Conservation (phyloP, 2,888 invertebrate genomes). For the Trissoscelio sp. region DNA sequence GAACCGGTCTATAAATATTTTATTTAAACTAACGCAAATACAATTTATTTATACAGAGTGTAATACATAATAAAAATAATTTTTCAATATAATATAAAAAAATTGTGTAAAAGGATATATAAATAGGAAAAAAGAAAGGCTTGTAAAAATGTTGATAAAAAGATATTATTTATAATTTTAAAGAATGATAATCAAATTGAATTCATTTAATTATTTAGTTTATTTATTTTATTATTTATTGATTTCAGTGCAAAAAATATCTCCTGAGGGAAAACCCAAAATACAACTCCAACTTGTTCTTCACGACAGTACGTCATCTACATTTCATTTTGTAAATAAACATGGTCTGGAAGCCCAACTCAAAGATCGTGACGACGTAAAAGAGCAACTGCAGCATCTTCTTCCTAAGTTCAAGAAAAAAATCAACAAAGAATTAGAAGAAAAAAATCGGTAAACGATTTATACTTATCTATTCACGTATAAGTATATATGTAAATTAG, state of each 20-base stretch:
- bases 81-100: too few relatives aligned
- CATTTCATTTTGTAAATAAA: conserved; percentile 98
- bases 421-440: conserved; percentile 94
- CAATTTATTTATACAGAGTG: background rate
- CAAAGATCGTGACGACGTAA: conserved; percentile 96
- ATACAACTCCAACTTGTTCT: conserved; percentile 98
- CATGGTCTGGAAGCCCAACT: conserved; percentile 92
- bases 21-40: too few relatives aligned
- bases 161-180: too few relatives aligned
- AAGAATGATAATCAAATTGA: too few relatives aligned
- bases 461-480: background rate
- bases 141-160: too few relatives aligned
- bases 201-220: too few relatives aligned
- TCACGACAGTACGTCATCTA: conserved; percentile 96
- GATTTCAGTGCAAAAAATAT: conserved; percentile 95
- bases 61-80: too few relatives aligned
- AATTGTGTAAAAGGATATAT: too few relatives aligned
- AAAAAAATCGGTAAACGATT: conserved; percentile 88
- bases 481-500: too few relatives aligned
- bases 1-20: too few relatives aligned
- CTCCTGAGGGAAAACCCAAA: conserved; percentile 98
- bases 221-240: background rate
- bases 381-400: conserved; percentile 94
- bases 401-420: conserved; percentile 97
- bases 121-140: too few relatives aligned